Evolutionary conservation across 2,888 invertebrate genomes (phyloP).

Genomic region (Drosophila mayaguana): DNA sequence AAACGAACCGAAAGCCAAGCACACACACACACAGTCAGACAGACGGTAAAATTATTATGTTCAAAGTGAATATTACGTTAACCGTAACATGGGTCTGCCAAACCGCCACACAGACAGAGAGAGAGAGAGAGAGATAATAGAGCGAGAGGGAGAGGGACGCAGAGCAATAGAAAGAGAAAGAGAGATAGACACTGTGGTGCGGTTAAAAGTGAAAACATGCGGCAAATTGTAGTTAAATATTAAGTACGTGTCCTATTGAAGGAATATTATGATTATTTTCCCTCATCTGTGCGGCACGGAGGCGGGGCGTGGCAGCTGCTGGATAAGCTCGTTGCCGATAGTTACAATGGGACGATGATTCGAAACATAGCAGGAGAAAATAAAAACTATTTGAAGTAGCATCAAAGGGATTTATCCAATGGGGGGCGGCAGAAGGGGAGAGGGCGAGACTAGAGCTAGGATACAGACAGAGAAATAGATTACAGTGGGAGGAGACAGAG

Average conservation of each 20-base stretch:
- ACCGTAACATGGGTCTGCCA: constrained; percentile 60
- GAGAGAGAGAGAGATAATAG: background rate
- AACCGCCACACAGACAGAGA: constrained; percentile 1
- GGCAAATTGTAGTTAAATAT: constrained; percentile 20
- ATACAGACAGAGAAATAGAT: background rate
- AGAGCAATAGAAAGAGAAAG: background rate
- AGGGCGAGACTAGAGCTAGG: background rate
- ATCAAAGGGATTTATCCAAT: constrained; percentile 7
- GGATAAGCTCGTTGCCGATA: background rate
- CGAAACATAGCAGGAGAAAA: background rate
- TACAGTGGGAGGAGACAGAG: background rate
- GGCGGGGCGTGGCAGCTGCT: background rate
- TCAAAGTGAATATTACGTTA: constrained; percentile 70
- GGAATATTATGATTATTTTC: constrained; percentile 17
- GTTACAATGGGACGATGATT: background rate
- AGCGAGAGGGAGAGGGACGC: background rate
- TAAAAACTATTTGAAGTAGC: constrained; percentile 19
- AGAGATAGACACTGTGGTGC: constrained; percentile 4
- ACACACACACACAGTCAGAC: constrained; percentile 12
- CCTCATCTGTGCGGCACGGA: background rate
- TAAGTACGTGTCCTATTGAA: constrained; percentile 4
- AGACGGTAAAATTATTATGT: constrained; percentile 56
- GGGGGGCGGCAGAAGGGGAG: too few relatives aligned
- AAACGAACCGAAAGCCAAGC: constrained; percentile 5
- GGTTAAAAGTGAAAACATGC: constrained; percentile 36